Evolutionary conservation across 2,888 invertebrate genomes (phyloP).

Genomic region (Ophion ellenae): DNA sequence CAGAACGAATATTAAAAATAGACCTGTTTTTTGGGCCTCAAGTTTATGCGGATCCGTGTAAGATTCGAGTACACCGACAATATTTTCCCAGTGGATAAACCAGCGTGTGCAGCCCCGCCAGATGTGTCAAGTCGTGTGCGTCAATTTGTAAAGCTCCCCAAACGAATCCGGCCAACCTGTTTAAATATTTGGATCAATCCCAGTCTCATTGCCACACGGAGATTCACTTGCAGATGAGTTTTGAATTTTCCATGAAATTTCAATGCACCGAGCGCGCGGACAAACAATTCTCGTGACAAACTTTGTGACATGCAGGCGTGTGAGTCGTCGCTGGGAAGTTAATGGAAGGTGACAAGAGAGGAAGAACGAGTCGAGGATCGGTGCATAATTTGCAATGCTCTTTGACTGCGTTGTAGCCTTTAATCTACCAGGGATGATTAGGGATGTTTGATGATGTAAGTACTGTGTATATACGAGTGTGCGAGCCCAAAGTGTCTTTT

Average conservation of each 20-base stretch:
- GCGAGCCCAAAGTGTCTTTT: conserved; percentile 56
- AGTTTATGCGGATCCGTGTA: no score
- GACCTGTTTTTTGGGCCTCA: no score
- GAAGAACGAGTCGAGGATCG: conserved; percentile 30
- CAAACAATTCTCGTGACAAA: conserved; percentile 13
- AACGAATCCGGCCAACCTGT: not conserved
- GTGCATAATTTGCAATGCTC: conserved; percentile 66
- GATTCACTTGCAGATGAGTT: conserved; percentile 5
- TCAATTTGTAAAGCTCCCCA: not conserved
- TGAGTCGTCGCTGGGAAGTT: conserved; percentile 42
- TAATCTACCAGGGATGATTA: conserved; percentile 67
- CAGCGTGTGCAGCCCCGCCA: no score
- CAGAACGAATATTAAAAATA: no score
- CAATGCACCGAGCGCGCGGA: conserved; percentile 34
- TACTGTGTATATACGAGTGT: conserved; percentile 40
- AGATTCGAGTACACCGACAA: not conserved
- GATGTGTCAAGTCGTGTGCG: no score
- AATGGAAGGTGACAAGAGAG: conserved; percentile 61
- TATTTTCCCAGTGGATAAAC: not conserved
- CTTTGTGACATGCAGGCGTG: conserved; percentile 20
- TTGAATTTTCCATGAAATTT: conserved; percentile 44
- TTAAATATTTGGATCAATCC: not conserved
- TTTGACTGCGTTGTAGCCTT: conserved; percentile 65
- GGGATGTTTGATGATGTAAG: conserved; percentile 52
- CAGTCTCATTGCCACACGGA: not conserved